phyloP scores from a whole-genome alignment of 2,797 vertebrate species.

The Margarornis squamiger region DNA sequence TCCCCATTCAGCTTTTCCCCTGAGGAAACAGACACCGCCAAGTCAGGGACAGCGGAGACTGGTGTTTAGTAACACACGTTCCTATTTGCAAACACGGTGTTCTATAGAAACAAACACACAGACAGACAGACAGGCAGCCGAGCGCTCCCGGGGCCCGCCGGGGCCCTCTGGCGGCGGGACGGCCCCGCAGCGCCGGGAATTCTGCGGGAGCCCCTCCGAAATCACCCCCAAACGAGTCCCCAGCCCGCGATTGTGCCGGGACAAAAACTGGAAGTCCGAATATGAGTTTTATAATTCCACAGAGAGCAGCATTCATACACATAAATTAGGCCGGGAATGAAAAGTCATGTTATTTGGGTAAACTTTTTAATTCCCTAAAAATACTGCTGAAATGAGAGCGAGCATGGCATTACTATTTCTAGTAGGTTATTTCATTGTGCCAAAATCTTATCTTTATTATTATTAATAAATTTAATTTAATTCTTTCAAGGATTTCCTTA shows the following conservation, averaged over 20 bases:
- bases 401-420: background rate
- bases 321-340: background rate
- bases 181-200: background rate
- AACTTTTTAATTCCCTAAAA: background rate
- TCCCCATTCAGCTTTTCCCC: background rate
- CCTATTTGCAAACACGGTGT: background rate
- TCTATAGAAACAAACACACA: background rate
- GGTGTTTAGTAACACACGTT: accelerated
- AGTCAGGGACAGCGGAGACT: background rate
- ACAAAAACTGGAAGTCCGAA: background rate
- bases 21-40: background rate
- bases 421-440: background rate
- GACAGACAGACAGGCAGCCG: no score
- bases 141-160: no score
- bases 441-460: background rate
- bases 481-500: background rate
- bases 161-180: background rate
- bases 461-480: background rate
- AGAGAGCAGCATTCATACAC: background rate
- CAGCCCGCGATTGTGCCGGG: background rate
- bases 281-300: background rate
- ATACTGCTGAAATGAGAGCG: background rate
- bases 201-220: background rate
- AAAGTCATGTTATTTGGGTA: background rate
- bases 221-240: background rate